Percentiles rank a stretch among this genome's conserved stretches.
Conservation (phyloP, 2,797 vertebrate species). For the Alectoris magna region DNA sequence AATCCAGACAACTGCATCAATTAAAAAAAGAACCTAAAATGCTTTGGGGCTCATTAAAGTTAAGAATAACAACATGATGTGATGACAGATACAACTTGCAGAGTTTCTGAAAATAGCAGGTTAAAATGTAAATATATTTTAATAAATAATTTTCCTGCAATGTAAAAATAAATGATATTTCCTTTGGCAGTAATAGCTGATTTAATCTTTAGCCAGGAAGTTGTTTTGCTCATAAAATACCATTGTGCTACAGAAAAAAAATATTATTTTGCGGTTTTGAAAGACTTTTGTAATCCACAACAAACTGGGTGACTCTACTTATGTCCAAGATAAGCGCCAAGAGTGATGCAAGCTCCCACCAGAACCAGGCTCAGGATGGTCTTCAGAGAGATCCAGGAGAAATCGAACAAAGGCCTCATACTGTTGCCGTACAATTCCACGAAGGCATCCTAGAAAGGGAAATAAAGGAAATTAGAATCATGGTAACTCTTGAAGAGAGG, state of each 20-base stretch:
- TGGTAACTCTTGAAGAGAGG: not conserved
- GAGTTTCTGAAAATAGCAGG: conserved; percentile 76
- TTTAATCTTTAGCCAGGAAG: conserved; percentile 78
- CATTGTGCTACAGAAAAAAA: conserved; percentile 66
- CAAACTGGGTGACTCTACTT: conserved; percentile 85
- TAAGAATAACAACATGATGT: conserved; percentile 39
- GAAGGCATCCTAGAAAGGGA: conserved; percentile 89
- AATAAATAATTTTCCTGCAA: conserved; percentile 85
- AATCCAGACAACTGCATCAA: conserved; percentile 49
- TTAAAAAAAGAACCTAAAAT: conserved; percentile 17
- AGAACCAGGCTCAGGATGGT: conserved; percentile 94
- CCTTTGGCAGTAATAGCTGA: conserved; percentile 89
- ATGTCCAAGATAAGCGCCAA: conserved; percentile 96
- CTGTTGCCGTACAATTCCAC: conserved; percentile 94
- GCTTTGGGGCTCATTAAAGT: conserved; percentile 61
- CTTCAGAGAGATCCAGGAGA: conserved; percentile 96
- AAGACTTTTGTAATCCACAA: conserved; percentile 73
- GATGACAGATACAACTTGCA: conserved; percentile 49
- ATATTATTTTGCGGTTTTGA: conserved; percentile 74
- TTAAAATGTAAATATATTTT: conserved; percentile 80
- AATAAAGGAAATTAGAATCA: conserved; percentile 39
- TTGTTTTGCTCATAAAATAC: conserved; percentile 74
- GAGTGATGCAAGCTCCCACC: conserved; percentile 94
- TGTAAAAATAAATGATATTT: conserved; percentile 86
- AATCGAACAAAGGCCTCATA: conserved; percentile 89